These are phyloP conservation scores for Paradisaea rubra DNA, from an alignment of 2,113 vertebrate species.

Conservation along the genomic window DNA sequence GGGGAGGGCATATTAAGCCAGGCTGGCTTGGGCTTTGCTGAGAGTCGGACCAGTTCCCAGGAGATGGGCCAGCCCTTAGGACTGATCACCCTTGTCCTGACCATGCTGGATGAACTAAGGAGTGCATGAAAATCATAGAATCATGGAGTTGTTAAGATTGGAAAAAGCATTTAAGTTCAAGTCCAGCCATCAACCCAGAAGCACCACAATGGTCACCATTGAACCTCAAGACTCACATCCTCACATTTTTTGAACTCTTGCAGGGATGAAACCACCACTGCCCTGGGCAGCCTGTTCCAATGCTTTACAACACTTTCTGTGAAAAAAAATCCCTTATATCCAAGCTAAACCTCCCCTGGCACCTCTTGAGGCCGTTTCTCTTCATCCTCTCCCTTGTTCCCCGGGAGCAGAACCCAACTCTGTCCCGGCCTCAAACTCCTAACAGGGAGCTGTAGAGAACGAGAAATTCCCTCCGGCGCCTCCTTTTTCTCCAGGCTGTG, in stretches of 20 bases:
- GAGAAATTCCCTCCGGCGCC: neutral
- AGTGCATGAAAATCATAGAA: neutral
- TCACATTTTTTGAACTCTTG: neutral
- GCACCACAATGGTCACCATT: neutral
- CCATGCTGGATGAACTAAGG: neutral
- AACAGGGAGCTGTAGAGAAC: accelerated
- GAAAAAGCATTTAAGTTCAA: neutral
- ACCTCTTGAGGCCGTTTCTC: neutral
- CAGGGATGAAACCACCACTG: neutral
- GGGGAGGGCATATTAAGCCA: neutral
- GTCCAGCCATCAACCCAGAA: neutral
- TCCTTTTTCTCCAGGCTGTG: neutral
- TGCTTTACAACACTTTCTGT: neutral
- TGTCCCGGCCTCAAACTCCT: neutral
- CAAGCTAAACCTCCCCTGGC: neutral
- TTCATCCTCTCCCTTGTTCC: neutral
- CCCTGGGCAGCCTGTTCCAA: neutral
- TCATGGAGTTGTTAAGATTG: neutral
- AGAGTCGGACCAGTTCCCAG: neutral
- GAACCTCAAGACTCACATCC: neutral
- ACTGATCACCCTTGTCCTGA: neutral
- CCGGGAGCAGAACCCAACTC: neutral
- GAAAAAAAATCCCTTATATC: neutral
- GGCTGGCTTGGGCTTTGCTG: neutral
- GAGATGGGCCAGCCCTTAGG: too few species aligned